Evolutionary conservation across 2,888 invertebrate genomes (phyloP).

Genomic region (Erannis defoliaria): DNA sequence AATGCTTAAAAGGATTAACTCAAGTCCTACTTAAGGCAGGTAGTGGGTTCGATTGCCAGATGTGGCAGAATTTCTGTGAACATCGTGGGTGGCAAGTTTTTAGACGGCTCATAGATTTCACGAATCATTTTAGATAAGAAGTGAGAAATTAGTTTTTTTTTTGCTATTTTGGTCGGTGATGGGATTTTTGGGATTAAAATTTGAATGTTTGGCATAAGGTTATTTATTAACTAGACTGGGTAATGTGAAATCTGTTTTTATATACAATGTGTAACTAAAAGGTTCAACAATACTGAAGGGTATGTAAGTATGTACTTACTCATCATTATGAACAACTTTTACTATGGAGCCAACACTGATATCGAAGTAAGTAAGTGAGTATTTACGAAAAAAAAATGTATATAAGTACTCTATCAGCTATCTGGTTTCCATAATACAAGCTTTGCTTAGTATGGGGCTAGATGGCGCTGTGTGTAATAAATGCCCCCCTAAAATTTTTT

Average conservation of each 20-base stretch:
- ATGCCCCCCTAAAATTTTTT: too few species aligned
- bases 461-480: too few species aligned
- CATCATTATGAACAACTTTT: too few species aligned
- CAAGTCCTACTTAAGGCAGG: constrained; percentile 48
- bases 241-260: not conserved
- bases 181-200: constrained; percentile 39
- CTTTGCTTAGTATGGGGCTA: too few species aligned
- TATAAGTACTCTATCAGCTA: too few species aligned
- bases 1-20: constrained; percentile 52
- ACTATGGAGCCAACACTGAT: not conserved
- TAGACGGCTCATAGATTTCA: constrained; percentile 61
- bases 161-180: constrained; percentile 28
- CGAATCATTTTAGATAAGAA: constrained; percentile 56
- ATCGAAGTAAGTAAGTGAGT: too few species aligned
- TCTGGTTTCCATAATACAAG: too few species aligned
- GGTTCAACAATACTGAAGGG: too few species aligned
- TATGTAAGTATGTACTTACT: too few species aligned
- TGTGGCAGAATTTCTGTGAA: constrained; percentile 54
- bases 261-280: too few species aligned
- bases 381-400: too few species aligned
- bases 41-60: constrained; percentile 55
- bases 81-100: constrained; percentile 62
- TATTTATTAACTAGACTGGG: constrained; percentile 13
- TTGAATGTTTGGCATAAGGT: constrained; percentile 6
- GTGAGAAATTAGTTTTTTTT: constrained; percentile 50